These are phyloP conservation scores for Gymnoscelis rufifasciata DNA, from an alignment of 2,888 invertebrate species.

Conservation along the genomic window DNA sequence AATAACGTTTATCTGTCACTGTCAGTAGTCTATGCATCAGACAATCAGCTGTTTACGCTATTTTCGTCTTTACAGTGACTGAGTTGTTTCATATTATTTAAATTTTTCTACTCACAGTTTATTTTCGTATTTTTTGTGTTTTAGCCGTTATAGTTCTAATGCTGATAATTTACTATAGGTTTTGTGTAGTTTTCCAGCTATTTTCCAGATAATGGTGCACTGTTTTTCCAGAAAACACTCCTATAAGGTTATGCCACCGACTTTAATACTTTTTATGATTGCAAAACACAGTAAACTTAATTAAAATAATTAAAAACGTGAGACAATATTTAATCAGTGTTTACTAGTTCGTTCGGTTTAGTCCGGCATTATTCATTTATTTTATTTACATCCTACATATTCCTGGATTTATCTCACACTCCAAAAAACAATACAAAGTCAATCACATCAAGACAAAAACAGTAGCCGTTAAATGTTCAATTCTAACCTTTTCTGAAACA, in stretches of 20 bases:
- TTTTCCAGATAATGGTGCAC: neutral
- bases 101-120: neutral
- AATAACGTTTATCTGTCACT: neutral
- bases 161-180: neutral
- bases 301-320: neutral
- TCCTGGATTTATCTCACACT: no score
- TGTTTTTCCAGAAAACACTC: neutral
- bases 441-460: no score
- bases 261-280: neutral
- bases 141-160: neutral
- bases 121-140: neutral
- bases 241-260: neutral
- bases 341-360: no score
- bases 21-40: neutral
- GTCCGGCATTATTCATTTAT: no score
- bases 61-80: neutral
- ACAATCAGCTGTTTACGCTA: neutral
- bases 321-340: no score
- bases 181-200: neutral
- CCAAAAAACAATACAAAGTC: no score
- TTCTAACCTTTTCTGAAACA: neutral
- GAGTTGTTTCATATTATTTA: neutral
- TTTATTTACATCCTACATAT: no score
- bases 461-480: neutral
- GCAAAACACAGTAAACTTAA: neutral